Base-by-base conservation (phyloP, 2,888 invertebrate species). In the Drosophila kuntzei region DNA sequence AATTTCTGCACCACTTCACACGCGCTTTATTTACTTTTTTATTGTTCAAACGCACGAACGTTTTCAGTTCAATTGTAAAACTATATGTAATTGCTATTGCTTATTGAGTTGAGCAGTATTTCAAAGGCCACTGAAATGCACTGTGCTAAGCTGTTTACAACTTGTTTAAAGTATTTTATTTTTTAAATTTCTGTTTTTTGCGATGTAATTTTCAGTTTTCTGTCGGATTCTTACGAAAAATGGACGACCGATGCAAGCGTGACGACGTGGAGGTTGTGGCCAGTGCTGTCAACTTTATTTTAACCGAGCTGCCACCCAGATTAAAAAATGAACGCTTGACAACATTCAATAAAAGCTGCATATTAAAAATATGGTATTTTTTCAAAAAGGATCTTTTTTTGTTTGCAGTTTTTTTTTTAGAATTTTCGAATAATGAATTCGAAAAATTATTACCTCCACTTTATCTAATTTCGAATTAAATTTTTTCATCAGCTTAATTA, bases 91-190 rank as follows among this genome's bases (percentile, higher is more conserved):
- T 75, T 68, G 46, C 53, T 80, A 80, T 84, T 78, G 83, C 89
- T 83, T 87, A 68, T 69, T 71, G 49, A 54, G 32, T 86, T 89
- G 89, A 83, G 89, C 83, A 89, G 85, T 83, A 84, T 87, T 83
- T 78, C 51, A 72, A 83, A 83, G 83, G 83, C 83, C 83, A 83
- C 83, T 83, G 72, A 87, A 89, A 83, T 83, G 83, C 83, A 83
- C 83, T 89, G 58, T 72, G 64, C 43, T 64, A 63, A 61, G 39
- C 59, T 72, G 43, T 62, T 71, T 44, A 39, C 44, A 44, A 55
- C 43, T 55, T 55, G 22, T 44, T 55, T 25, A 50, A 58, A 49
- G 53, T 64, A 39, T 51, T 77, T 58, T 25, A 53, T 51, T 39
- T 68, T 44, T 62, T 62, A 25, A 55, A 41, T 69, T 36, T 63